These are phyloP conservation scores for Volucella inflata DNA, from an alignment of 2,888 invertebrate species.

Conservation along the genomic window DNA sequence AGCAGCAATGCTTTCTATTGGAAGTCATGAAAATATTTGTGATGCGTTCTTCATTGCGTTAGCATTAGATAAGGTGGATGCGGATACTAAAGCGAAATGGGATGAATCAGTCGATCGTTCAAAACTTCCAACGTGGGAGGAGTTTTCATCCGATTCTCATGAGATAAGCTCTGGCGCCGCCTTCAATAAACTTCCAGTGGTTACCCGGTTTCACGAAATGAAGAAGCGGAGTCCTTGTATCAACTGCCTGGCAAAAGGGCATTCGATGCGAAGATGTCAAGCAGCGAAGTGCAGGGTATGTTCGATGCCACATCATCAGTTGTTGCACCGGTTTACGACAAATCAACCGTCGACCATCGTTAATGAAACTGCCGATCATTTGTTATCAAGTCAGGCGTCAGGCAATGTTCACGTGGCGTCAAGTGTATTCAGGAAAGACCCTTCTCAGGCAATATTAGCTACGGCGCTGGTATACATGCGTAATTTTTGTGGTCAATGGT, in stretches of 20 bases:
- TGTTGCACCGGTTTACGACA: conserved; percentile 16
- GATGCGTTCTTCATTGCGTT: too few relatives aligned
- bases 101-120: too few relatives aligned
- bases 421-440: neutral
- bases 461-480: neutral
- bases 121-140: too few relatives aligned
- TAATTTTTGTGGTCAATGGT: too few relatives aligned
- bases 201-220: conserved; percentile 13
- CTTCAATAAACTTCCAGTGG: conserved; percentile 2
- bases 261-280: conserved; percentile 17
- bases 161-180: conserved; percentile 3
- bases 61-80: too few relatives aligned
- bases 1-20: too few relatives aligned
- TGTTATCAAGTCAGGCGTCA: neutral
- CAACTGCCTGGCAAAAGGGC: neutral
- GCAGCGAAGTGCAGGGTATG: conserved; percentile 17
- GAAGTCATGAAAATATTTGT: too few relatives aligned
- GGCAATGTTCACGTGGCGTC: neutral
- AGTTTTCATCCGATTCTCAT: neutral
- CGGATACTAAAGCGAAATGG: too few relatives aligned
- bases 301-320: neutral
- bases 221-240: neutral
- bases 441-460: neutral
- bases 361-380: too few relatives aligned
- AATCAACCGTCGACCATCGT: neutral